Base-by-base conservation (phyloP, 2,113 vertebrate genomes). In the Rhinolophus sinicus region DNA sequence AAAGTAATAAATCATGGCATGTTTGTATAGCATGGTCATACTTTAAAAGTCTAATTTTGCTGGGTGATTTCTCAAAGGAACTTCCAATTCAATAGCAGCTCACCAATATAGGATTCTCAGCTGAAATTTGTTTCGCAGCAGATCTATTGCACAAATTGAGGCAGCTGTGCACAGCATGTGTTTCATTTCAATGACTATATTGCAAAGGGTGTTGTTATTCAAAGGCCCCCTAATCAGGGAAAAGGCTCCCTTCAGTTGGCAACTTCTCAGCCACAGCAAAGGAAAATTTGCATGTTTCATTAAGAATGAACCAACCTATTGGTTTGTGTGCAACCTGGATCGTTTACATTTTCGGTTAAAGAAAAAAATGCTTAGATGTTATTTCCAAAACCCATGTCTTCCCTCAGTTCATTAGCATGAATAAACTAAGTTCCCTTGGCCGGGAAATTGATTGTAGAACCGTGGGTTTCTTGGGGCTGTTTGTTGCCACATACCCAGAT, bases 131-230 rank as follows among this genome's bases (percentile, higher is more conserved):
- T 89, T 97, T 96, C 90, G 65, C 60, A 72, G 93, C 94, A 72
- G 81, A 73, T 81, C 97, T 97, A 18, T 28, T 86, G 94, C 91
- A 91, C 86, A 96, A 93, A 96, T 89, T 56, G 90, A 95, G 87
- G 78, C 97, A 97, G 96, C 96, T 97, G 97, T 69, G 60, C 95
- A 93, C 94, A 97, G 97, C 97, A 70, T 95, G 97, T 7, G 40
- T 83, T 83, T 93, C 80, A 64, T 94, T 88, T 93, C 92, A 90
- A 54, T 95, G 89, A 95, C 95, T 95, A 0, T 56, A 84, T 67
- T 38, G 26, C 52, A 87, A 90, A 89, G 90, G 67, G 83, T 80
- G 88, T 80, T 78, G 88, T 80, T 92, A 93, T 75, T 82, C 77
- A 65, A 77, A 96, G 76, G 88, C 33, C 93, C 76, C 76, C 93